Evolutionary conservation across 2,797 vertebrate species (phyloP).

Genomic region (Acanthurus lineatus): DNA sequence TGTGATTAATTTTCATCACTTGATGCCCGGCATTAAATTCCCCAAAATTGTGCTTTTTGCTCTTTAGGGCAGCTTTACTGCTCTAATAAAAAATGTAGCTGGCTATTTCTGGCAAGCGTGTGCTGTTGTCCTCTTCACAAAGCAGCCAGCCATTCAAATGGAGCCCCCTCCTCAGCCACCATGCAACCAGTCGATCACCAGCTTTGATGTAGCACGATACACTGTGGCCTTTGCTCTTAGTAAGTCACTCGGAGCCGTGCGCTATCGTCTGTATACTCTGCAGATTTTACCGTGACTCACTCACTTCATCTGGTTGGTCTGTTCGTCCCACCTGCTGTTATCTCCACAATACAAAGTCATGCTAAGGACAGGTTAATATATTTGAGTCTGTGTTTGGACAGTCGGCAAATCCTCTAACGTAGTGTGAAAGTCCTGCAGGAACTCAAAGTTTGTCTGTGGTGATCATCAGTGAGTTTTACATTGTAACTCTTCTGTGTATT

Average conservation of each 20-base stretch:
- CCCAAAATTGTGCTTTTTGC: slow-evolving; percentile 25
- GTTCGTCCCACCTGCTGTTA: slow-evolving; percentile 61
- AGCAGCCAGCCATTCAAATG: slow-evolving; percentile 55
- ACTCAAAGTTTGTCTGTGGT: not conserved
- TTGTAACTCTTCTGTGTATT: slow-evolving; percentile 13
- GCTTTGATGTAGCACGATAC: slow-evolving; percentile 54
- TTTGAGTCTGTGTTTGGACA: slow-evolving; percentile 39
- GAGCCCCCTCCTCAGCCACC: slow-evolving; percentile 43
- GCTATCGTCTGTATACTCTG: slow-evolving; percentile 68
- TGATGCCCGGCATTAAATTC: slow-evolving; percentile 59
- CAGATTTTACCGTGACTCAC: slow-evolving; percentile 59
- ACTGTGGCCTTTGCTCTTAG: slow-evolving; percentile 52
- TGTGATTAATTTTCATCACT: slow-evolving; percentile 64
- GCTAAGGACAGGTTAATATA: slow-evolving; percentile 37
- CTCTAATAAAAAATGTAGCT: slow-evolving; percentile 53
- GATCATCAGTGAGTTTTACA: slow-evolving; percentile 25
- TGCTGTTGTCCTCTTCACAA: slow-evolving; percentile 32
- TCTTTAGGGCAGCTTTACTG: slow-evolving; percentile 23
- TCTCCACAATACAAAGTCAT: slow-evolving; percentile 64
- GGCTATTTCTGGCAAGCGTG: slow-evolving; percentile 49
- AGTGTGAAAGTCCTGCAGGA: slow-evolving; percentile 8
- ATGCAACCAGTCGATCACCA: slow-evolving; percentile 57
- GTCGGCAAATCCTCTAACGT: slow-evolving; percentile 16
- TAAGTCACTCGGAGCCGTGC: slow-evolving; percentile 53
- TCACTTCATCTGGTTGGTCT: slow-evolving; percentile 51